Conservation (phyloP, 2,113 vertebrate genomes). For the Xiphias gladius region DNA sequence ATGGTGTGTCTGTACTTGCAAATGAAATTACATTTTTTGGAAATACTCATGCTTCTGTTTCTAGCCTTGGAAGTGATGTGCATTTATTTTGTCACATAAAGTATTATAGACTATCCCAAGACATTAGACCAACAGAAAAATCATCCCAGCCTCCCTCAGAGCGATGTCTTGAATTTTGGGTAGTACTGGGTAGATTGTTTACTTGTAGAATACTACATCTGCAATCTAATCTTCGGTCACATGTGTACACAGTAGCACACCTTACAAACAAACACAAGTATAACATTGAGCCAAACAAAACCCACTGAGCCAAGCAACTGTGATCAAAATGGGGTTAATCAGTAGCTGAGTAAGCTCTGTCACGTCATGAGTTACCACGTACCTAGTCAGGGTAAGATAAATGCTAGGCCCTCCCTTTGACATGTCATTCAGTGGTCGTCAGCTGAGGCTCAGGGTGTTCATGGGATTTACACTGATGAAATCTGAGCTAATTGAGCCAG, state of each 20-base stretch:
- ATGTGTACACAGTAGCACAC: background rate
- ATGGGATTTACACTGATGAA: slow-evolving; percentile 35
- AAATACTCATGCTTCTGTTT: background rate
- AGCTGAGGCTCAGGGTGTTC: slow-evolving; percentile 38
- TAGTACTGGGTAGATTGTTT: background rate
- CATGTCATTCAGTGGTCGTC: slow-evolving; percentile 30
- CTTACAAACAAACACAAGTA: background rate
- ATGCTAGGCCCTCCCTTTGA: background rate
- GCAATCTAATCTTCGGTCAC: background rate
- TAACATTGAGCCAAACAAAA: background rate
- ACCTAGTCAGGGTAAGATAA: slow-evolving; percentile 2
- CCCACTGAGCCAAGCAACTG: background rate
- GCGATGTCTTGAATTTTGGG: slow-evolving; percentile 21
- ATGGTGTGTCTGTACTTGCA: background rate
- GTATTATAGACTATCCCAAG: slow-evolving; percentile 2
- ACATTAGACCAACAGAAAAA: background rate
- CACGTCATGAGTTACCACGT: background rate
- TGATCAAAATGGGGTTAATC: background rate
- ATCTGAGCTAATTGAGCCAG: slow-evolving; percentile 43
- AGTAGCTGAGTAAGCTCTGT: background rate
- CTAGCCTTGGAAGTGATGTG: background rate
- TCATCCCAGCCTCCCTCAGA: background rate
- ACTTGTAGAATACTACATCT: background rate
- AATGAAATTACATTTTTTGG: background rate
- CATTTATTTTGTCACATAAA: slow-evolving; percentile 10